Conservation (phyloP, 1,140 invertebrate species). For the Euglossa dilemma region DNA sequence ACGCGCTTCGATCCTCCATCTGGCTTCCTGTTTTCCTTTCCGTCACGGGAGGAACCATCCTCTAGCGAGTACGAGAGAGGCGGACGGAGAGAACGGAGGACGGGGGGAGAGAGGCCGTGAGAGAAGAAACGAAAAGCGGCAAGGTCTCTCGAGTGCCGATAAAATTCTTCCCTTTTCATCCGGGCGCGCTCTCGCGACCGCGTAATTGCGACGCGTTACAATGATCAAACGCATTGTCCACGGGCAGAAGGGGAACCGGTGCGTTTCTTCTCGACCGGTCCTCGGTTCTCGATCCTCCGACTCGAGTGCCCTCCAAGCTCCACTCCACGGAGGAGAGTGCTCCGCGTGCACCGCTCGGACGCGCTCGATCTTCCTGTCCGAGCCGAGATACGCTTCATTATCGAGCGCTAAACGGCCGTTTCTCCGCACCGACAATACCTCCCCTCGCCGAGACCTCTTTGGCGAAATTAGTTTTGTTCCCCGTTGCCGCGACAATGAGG, state of each 20-base stretch:
- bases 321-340: slow-evolving; percentile 42
- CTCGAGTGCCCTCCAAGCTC: slow-evolving; percentile 52
- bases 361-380: slow-evolving; percentile 55
- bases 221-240: slow-evolving; percentile 60
- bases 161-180: not conserved
- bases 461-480: slow-evolving; percentile 61
- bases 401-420: slow-evolving; percentile 61
- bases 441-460: not conserved
- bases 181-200: not conserved
- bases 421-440: slow-evolving; percentile 38
- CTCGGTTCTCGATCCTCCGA: slow-evolving; percentile 15
- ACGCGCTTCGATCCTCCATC: slow-evolving; percentile 33
- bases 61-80: not conserved
- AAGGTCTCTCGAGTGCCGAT: not conserved
- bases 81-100: too few species aligned
- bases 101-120: not conserved
- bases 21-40: slow-evolving; percentile 40
- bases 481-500: slow-evolving; percentile 1
- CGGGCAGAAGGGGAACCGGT: slow-evolving; percentile 25
- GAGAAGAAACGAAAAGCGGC: not conserved
- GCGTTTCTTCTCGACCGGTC: slow-evolving; percentile 28
- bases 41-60: slow-evolving; percentile 1
- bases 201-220: slow-evolving; percentile 56
- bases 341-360: slow-evolving; percentile 28
- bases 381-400: slow-evolving; percentile 60